Conservation (phyloP, 2,888 invertebrate genomes). For the Sarcophaga rosellei region DNA sequence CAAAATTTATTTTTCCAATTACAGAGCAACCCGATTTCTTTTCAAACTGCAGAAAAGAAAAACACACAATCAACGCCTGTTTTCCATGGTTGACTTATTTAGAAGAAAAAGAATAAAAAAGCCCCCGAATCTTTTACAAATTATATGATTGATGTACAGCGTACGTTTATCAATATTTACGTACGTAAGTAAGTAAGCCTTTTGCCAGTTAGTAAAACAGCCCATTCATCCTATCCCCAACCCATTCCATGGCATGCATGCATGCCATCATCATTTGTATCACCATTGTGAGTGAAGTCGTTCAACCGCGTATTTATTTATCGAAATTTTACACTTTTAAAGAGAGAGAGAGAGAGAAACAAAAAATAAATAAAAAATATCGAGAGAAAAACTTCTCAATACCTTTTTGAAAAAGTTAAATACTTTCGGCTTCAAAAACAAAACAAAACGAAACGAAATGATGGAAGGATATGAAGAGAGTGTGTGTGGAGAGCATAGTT, state of each 20-base stretch:
- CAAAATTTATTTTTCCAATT: too few species aligned
- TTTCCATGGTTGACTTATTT: too few species aligned
- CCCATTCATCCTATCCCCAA: neutral
- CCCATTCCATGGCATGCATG: neutral
- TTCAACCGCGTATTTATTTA: neutral
- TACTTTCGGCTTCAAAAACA: neutral
- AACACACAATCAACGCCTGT: too few species aligned
- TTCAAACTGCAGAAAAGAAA: too few species aligned
- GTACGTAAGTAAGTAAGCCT: neutral
- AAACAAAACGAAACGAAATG: too few species aligned
- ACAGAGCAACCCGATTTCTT: too few species aligned
- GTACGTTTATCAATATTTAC: too few species aligned
- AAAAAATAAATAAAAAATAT: too few species aligned
- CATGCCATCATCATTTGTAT: neutral
- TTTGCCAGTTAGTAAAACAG: neutral
- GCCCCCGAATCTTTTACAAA: too few species aligned
- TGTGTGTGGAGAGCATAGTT: too few species aligned
- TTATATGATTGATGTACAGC: too few species aligned
- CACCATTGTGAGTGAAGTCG: neutral
- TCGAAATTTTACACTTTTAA: neutral
- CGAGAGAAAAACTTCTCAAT: neutral
- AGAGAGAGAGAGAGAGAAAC: neutral
- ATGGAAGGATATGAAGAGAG: neutral
- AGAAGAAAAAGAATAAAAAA: too few species aligned
- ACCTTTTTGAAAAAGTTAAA: neutral